Base-by-base conservation (phyloP, 2,888 invertebrate species). In the Cerastoderma edule region DNA sequence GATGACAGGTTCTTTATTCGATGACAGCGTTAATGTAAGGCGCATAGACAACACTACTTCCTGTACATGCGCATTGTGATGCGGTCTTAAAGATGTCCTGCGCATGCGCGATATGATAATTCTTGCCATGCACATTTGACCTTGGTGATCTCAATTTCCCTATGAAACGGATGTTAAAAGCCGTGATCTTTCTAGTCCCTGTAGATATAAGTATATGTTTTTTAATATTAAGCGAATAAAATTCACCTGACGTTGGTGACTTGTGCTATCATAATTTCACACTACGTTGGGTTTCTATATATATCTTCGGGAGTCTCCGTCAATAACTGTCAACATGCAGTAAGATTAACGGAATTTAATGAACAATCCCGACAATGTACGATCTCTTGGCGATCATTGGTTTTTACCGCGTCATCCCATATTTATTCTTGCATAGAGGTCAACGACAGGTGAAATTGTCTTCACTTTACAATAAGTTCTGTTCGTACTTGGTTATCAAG, bases 21-120 rank as follows among this genome's bases (percentile, higher is more conserved):
- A 72, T 39, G 56, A 60, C 24, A 72, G 35, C 4, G 67, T 72
- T 13, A 46, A 67, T 60, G 39, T 48, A 0, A 60, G 30, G 32
- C 30, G 33, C 16, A 50, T 22, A 22, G 22, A 66, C 30, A 50
- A 66, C 28, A 33, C 32, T 28, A 32, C 50, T 24, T 33, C 39
- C 35, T 60, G 60, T 60, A 6, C 33, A 16, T 60, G 53, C 24
- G 24, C 6, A 27, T 22, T 53, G n/a, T 53, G 53, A 53, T 27
- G 39, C 16, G n/a, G n/a, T n/a, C n/a, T n/a, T n/a, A n/a, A n/a
- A n/a, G n/a, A n/a, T n/a, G n/a, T n/a, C n/a, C n/a, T n/a, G n/a
- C n/a, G n/a, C n/a, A n/a, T n/a, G 50, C 24, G 1, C 24, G 50
- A 50, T 50, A 50, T 50, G 50, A 50, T 10, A 50, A 19, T 46